Evolutionary conservation across 2,888 invertebrate genomes (phyloP).

Genomic region (Meliscaeva auricollis): DNA sequence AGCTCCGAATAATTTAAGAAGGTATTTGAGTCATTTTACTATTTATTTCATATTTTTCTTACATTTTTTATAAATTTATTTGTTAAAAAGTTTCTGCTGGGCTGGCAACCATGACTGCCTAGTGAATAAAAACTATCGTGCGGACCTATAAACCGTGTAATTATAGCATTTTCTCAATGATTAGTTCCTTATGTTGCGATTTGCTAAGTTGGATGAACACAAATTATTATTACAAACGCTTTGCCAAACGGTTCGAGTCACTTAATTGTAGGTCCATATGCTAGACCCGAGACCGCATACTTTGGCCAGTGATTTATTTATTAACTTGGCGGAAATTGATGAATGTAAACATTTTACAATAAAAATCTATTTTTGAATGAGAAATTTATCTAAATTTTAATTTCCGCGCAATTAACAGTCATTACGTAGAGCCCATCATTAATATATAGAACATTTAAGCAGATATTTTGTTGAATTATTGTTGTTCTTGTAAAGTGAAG

Average conservation of each 20-base stretch:
- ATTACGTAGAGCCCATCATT: conserved; percentile 32
- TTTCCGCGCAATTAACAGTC: conserved; percentile 57
- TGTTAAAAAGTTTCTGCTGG: too few relatives aligned
- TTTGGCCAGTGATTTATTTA: neutral
- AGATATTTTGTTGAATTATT: neutral
- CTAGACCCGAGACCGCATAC: neutral
- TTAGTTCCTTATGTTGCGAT: conserved; percentile 4
- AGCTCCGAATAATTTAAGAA: too few relatives aligned
- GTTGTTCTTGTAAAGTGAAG: neutral
- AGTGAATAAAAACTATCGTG: too few relatives aligned
- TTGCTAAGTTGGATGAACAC: conserved; percentile 1
- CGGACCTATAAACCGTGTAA: neutral
- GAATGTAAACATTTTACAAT: conserved; percentile 30
- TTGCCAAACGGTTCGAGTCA: neutral
- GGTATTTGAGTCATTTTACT: too few relatives aligned
- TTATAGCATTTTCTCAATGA: conserved; percentile 2
- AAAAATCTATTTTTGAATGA: conserved; percentile 46
- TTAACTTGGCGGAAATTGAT: conserved; percentile 14
- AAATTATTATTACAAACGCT: neutral
- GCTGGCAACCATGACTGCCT: neutral
- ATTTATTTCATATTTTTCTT: neutral
- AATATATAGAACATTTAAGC: neutral
- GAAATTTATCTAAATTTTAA: conserved; percentile 44
- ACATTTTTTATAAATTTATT: too few relatives aligned
- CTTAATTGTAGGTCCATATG: neutral